phyloP scores from a whole-genome alignment of 2,113 vertebrate genomes.

The Ifrita kowaldi region DNA sequence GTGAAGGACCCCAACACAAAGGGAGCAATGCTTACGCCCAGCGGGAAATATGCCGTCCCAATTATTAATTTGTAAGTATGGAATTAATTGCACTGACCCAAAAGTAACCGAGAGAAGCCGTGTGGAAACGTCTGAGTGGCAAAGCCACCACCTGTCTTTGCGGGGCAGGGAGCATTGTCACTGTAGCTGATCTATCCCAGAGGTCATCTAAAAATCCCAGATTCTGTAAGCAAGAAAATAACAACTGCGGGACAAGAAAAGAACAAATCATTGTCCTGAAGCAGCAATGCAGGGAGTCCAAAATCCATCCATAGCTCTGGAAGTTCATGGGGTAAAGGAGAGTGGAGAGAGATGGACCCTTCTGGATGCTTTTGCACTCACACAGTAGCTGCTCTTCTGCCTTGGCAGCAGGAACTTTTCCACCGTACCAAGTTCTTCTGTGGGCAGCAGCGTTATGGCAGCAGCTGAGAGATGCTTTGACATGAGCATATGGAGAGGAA shows the following conservation, averaged over 20 bases:
- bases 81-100: neutral
- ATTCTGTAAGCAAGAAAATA: neutral
- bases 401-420: neutral
- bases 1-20: slow-evolving; percentile 90
- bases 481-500: neutral
- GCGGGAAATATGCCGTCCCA: slow-evolving; percentile 88
- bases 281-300: neutral
- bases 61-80: slow-evolving; percentile 89
- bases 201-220: neutral
- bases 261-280: neutral
- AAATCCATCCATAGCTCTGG: neutral
- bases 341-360: neutral
- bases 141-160: neutral
- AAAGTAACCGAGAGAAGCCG: neutral
- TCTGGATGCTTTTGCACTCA: neutral
- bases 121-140: neutral
- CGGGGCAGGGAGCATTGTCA: rapidly evolving
- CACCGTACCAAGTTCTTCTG: neutral
- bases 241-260: neutral
- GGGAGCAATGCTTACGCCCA: slow-evolving; percentile 93
- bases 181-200: neutral
- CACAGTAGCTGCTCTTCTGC: neutral
- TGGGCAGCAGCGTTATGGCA: neutral
- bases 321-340: neutral
- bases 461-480: neutral